These are phyloP conservation scores for Microplitis manilae DNA, from an alignment of 2,888 invertebrate genomes.

Conservation along the genomic window DNA sequence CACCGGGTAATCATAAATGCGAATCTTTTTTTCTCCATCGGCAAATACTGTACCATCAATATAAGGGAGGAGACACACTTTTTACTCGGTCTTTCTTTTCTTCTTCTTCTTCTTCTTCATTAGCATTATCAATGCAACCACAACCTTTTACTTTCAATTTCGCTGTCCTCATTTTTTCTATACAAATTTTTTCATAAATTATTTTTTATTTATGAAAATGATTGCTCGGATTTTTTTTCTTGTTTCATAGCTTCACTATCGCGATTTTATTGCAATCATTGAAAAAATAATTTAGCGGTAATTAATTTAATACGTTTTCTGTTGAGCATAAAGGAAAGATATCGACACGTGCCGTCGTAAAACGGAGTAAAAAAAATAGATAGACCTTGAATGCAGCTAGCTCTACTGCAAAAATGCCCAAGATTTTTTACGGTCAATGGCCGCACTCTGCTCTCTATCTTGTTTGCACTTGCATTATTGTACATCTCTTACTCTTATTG, in stretches of 20 bases:
- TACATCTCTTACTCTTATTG: constrained; percentile 15
- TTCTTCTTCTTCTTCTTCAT: neutral
- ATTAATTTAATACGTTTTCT: neutral
- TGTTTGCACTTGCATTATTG: neutral
- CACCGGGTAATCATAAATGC: constrained; percentile 26
- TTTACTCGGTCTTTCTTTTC: constrained; percentile 9
- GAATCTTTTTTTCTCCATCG: constrained; percentile 27
- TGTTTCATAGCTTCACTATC: neutral
- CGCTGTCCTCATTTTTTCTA: neutral
- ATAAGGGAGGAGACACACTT: constrained; percentile 20
- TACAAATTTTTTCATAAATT: neutral
- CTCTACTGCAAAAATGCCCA: constrained; percentile 52
- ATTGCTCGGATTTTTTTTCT: too few relatives aligned
- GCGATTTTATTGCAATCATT: neutral
- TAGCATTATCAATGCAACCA: neutral
- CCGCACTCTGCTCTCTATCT: constrained; percentile 49
- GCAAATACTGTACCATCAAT: constrained; percentile 20
- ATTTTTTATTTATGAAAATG: too few relatives aligned
- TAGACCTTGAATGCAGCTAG: constrained; percentile 44
- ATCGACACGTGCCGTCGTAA: neutral
- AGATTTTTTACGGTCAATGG: constrained; percentile 59
- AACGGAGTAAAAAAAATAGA: neutral
- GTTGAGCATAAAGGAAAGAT: neutral
- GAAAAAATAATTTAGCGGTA: neutral
- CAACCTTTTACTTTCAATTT: neutral